Base-by-base conservation (phyloP, 2,113 vertebrate genomes). In the Lynx canadensis region DNA sequence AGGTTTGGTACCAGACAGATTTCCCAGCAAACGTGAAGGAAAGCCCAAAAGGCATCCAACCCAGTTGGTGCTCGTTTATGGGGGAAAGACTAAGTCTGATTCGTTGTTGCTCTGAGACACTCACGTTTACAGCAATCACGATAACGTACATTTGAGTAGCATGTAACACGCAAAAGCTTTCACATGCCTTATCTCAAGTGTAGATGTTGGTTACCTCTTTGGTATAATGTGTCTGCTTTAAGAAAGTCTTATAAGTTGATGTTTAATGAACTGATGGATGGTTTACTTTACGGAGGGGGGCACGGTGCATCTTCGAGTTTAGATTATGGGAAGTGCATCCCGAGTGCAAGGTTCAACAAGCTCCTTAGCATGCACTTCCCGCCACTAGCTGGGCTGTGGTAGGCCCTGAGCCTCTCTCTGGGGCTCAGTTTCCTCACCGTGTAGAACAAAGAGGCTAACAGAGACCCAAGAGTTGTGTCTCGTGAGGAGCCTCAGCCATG, bases 281-380 rank as follows among this genome's bases (percentile, higher is more conserved):
- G 3, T 27, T 68, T 65, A 15, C 8, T 9, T 73, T 85, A 7
- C 14, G 36, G 31, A 25, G 29, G 66, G 4, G 19, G 13, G 7
- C 41, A 16, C 2, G 2, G 7, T 16, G 10, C 6, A 33, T 50
- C 33, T 41, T 71, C 33, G 52, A 27, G 2, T 14, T 65, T 19
- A 16, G 7, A 5, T 65, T 3, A 48, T 5, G 18, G 60, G n/a
- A 80, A 45, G 25, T 23, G 19, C 5, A 0, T 27, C 31, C 1
- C 19, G 66, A 31, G 21, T 8, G 4, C 18, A 3, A 5, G 38
- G 25, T 16, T 63, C 71, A 48, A 7, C n/a, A n/a, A 15, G 33
- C 10, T 27, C 71, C 8, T 4, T 2, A 12, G 0, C 3, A 3
- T 0, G 19, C 11, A 4, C n/a, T 38, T 69, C 4, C 1, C 10